phyloP scores from a whole-genome alignment of 2,888 invertebrate species.

The Drosophila flavopinicola region DNA sequence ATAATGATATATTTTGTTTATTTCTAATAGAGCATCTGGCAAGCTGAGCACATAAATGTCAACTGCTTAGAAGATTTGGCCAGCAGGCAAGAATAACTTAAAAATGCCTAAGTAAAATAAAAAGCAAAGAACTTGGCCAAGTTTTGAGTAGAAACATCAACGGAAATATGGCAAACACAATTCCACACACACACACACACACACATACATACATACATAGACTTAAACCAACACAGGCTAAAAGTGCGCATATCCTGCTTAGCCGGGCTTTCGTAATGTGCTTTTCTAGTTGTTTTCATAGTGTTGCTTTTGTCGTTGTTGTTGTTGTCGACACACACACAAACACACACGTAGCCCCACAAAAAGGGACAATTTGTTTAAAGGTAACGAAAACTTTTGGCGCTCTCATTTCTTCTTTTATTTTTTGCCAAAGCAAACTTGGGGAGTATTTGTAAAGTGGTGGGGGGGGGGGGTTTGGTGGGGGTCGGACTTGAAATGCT shows the following conservation, averaged over 20 bases:
- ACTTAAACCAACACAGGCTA: constrained; percentile 47
- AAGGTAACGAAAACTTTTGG: constrained; percentile 71
- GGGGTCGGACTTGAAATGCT: constrained; percentile 48
- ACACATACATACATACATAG: constrained; percentile 2
- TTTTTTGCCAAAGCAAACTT: constrained; percentile 7
- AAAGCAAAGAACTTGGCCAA: constrained; percentile 44
- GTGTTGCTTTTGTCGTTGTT: constrained; percentile 43
- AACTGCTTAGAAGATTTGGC: constrained; percentile 38
- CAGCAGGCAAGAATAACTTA: constrained; percentile 42
- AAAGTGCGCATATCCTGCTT: constrained; percentile 71
- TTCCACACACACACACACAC: constrained; percentile 21
- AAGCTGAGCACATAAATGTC: constrained; percentile 21
- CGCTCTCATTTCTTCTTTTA: constrained; percentile 42
- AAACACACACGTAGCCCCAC: constrained; percentile 29
- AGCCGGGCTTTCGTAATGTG: constrained; percentile 69
- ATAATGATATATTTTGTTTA: constrained; percentile 4
- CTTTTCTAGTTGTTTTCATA: constrained; percentile 46
- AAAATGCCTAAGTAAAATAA: constrained; percentile 42
- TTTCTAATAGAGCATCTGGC: background rate
- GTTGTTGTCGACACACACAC: constrained; percentile 35
- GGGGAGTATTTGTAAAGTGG: background rate
- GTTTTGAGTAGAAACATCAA: constrained; percentile 66
- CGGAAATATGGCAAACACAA: constrained; percentile 69
- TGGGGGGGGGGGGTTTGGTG: background rate
- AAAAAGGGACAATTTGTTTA: constrained; percentile 73